Percentiles rank a stretch among this genome's conserved stretches.
These are phyloP conservation scores for Eupithecia tripunctaria DNA, from an alignment of 2,888 invertebrate genomes.

Conservation along the genomic window DNA sequence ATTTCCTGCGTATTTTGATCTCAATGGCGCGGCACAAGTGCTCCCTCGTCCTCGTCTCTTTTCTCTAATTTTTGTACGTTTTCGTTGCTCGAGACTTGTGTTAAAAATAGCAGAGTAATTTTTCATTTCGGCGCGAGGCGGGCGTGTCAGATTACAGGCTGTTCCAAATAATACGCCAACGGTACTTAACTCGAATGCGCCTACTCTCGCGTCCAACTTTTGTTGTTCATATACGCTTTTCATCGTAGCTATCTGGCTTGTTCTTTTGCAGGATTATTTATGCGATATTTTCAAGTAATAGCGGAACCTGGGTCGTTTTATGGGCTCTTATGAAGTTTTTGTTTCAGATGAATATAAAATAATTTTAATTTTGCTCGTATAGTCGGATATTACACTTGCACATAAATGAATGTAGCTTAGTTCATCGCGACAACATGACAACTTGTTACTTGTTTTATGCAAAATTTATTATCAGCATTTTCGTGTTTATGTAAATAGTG, in stretches of 20 bases:
- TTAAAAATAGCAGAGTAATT: conserved; percentile 83
- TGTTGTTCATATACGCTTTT: conserved; percentile 71
- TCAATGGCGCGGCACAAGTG: conserved; percentile 84
- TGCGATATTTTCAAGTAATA: conserved; percentile 64
- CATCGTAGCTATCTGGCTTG: conserved; percentile 55
- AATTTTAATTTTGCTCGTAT: conserved; percentile 60
- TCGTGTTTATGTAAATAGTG: conserved; percentile 35
- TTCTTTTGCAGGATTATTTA: conserved; percentile 68
- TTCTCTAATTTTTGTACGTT: conserved; percentile 84
- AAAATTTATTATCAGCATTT: conserved; percentile 42
- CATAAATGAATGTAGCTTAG: conserved; percentile 52
- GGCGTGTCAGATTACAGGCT: conserved; percentile 83
- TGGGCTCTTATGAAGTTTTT: conserved; percentile 69
- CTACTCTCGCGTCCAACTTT: conserved; percentile 69
- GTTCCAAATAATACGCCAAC: conserved; percentile 79
- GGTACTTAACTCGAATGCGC: conserved; percentile 75
- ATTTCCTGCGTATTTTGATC: conserved; percentile 84
- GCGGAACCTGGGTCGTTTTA: conserved; percentile 63
- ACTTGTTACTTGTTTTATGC: conserved; percentile 41
- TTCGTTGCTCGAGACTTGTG: conserved; percentile 79
- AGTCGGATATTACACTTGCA: conserved; percentile 55
- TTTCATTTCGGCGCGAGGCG: conserved; percentile 82
- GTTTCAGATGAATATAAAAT: conserved; percentile 64
- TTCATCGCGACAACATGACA: conserved; percentile 42
- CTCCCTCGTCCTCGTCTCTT: conserved; percentile 80